These are phyloP conservation scores for Phalacrocorax aristotelis DNA, from an alignment of 2,113 vertebrate species.

Conservation along the genomic window DNA sequence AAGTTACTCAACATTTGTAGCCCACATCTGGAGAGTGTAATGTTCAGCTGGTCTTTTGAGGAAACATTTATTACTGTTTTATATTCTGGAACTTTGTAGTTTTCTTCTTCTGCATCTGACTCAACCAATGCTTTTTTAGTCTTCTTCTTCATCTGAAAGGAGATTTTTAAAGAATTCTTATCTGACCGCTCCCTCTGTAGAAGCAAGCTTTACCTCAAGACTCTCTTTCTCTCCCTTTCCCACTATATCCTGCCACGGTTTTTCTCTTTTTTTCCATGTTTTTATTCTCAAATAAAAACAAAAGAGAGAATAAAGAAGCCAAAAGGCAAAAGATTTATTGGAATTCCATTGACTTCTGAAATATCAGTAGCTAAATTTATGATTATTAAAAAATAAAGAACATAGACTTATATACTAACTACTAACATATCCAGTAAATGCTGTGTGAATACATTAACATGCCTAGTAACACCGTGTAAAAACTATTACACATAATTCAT, in stretches of 20 bases:
- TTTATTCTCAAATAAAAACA: too few relatives aligned
- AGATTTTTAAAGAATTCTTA: slow-evolving; percentile 11
- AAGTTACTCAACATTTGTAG: slow-evolving; percentile 92
- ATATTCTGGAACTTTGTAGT: slow-evolving; percentile 88
- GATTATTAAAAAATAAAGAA: background rate
- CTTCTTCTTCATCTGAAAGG: slow-evolving; percentile 92
- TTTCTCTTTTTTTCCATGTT: background rate
- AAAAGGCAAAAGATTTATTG: background rate
- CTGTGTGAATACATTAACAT: background rate
- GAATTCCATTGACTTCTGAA: too few relatives aligned
- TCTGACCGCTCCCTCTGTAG: background rate
- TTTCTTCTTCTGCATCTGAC: slow-evolving; percentile 84
- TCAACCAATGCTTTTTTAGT: slow-evolving; percentile 72
- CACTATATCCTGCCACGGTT: background rate
- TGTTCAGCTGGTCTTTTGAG: slow-evolving; percentile 94
- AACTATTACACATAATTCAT: background rate
- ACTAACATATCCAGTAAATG: background rate
- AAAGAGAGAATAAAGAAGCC: background rate
- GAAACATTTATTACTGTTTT: slow-evolving; percentile 88
- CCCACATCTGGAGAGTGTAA: slow-evolving; percentile 93
- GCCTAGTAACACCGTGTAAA: background rate
- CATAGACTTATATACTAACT: background rate
- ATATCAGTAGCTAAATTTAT: background rate
- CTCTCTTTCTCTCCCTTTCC: background rate
- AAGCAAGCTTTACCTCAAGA: background rate